Conservation (phyloP, 37 sponge, comb jelly and placozoan species). For the Diacarnus erythraeanus region DNA sequence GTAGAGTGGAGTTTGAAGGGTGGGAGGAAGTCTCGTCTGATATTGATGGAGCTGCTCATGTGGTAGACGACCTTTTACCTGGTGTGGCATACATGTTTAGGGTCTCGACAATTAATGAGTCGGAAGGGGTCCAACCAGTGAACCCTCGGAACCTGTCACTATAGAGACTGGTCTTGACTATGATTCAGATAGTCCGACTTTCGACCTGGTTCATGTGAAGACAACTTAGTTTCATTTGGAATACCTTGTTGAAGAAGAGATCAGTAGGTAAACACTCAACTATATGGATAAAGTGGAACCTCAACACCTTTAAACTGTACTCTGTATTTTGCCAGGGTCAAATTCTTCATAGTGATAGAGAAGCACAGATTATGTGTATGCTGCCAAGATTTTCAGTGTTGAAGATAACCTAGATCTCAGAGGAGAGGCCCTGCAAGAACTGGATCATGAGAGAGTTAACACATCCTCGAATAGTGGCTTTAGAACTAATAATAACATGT, state of each 20-base stretch:
- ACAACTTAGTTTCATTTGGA: constrained; percentile 16
- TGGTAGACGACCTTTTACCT: constrained; percentile 60
- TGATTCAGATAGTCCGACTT: constrained; percentile 28
- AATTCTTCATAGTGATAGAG: constrained; percentile 34
- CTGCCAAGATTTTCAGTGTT: constrained; percentile 27
- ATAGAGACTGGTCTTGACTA: constrained; percentile 9
- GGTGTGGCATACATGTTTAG: constrained; percentile 60
- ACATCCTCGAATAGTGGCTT: constrained; percentile 45
- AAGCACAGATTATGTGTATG: constrained; percentile 33
- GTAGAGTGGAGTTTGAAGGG: constrained; percentile 15
- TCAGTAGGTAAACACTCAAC: too few species aligned
- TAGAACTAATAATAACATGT: too few species aligned
- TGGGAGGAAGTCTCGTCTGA: constrained; percentile 40
- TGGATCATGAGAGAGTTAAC: constrained; percentile 13
- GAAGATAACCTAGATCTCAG: background rate
- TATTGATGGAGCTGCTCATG: constrained; percentile 51
- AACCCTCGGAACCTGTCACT: constrained; percentile 46
- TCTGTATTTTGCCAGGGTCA: constrained; percentile 32
- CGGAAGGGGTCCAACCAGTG: constrained; percentile 48
- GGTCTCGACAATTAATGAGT: constrained; percentile 68
- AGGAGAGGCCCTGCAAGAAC: constrained; percentile 23
- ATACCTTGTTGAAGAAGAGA: constrained; percentile 19
- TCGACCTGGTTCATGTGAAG: constrained; percentile 24
- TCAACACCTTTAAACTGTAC: too few species aligned
- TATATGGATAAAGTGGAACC: too few species aligned